Base-by-base conservation (phyloP, 1,140 invertebrate genomes). In the Glomeris maerens region DNA sequence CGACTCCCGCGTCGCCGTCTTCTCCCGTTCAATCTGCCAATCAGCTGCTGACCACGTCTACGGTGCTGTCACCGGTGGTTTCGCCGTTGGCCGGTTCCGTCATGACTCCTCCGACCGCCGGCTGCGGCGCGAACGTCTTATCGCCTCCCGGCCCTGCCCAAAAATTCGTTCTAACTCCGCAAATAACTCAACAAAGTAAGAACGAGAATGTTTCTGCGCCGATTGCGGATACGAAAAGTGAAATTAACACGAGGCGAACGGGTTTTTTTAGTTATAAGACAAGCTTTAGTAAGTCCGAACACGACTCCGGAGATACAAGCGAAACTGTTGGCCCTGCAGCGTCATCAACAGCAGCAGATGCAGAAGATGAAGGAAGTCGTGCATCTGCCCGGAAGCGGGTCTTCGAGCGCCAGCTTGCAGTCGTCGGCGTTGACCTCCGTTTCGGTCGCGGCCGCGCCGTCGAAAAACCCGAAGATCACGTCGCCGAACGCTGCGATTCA, bases 261-360 rank as follows among this genome's bases (percentile, higher is more conserved):
- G n/a, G n/a, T 22, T n/a, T 53, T 47, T 62, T 5, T 57, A 70
- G 69, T 71, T 55, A 66, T 72, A 4, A 53, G 64, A 2, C 67
- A 71, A 57, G 70, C 70, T 14, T 50, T 72, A 39, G 62, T 70
- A 55, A 59, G 60, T 48, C 67, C 68, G 40, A 89, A 90, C 64
- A 68, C 92, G 13, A 86, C 88, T 65, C 88, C 89, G 1, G 89
- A 93, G 66, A 87, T 93, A 42, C 87, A 93, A 64, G 88, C 92
- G 55, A 93, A 93, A 62, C 64, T 94, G 21, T 68, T 92, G 2
- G 84, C 87, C 55, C 72, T 91, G 53, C 88, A 91, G 64, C 76
- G 83, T 27, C 87, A 90, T 60, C 84, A 88, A 57, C 84, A 86
- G 59, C 79, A 78, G 51, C 80, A 83, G 57, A 40, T 48, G 45